A percentile compares a stretch with the other conserved stretches of the same genome.
Evolutionary conservation across 2,888 invertebrate genomes (phyloP).

Genomic region (Drosophila mimica): DNA sequence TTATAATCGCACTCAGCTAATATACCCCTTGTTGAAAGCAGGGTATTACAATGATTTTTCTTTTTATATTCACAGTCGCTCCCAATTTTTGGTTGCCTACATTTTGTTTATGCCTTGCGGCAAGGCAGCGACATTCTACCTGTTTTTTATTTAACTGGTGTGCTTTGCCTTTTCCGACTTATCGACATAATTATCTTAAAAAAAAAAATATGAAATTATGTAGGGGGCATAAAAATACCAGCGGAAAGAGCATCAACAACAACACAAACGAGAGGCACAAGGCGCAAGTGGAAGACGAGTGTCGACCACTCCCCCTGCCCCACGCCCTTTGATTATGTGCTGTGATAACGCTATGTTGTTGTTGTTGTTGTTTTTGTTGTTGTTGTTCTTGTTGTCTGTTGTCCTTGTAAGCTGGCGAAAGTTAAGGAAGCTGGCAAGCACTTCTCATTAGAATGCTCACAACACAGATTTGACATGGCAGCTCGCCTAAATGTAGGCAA

Average conservation of each 20-base stretch:
- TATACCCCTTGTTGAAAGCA: not conserved
- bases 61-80: constrained; percentile 1
- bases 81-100: constrained; percentile 13
- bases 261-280: constrained; percentile 33
- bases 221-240: constrained; percentile 48
- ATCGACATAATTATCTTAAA: constrained; percentile 81
- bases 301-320: constrained; percentile 46
- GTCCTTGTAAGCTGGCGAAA: constrained; percentile 54
- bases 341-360: constrained; percentile 66
- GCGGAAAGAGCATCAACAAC: constrained; percentile 38
- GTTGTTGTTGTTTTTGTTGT: constrained; percentile 32
- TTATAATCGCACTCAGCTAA: not conserved
- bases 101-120: constrained; percentile 30
- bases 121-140: constrained; percentile 25
- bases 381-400: constrained; percentile 34
- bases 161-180: constrained; percentile 75
- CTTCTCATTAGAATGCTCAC: constrained; percentile 79
- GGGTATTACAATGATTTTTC: constrained; percentile 18
- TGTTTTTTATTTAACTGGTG: constrained; percentile 57
- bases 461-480: constrained; percentile 73
- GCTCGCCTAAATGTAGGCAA: constrained; percentile 69
- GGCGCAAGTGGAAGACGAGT: constrained; percentile 46
- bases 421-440: constrained; percentile 60
- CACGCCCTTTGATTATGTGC: constrained; percentile 69
- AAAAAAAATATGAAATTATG: constrained; percentile 75